Base-by-base conservation (phyloP, 1,140 invertebrate species). In the Oryctes rhinoceros region DNA sequence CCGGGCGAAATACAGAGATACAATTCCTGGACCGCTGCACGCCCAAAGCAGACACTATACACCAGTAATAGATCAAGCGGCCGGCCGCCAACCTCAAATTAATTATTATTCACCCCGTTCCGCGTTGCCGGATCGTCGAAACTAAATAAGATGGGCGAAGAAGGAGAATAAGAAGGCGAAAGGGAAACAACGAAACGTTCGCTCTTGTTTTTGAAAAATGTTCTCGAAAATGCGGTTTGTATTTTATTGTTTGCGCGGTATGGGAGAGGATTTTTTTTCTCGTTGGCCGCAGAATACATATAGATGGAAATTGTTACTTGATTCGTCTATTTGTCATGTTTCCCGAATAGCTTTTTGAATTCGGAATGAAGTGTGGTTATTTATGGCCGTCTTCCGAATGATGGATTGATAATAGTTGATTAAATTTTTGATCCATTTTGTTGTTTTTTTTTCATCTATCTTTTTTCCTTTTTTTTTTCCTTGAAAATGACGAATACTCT, bases 351-450 rank as follows among this genome's bases (percentile, higher is more conserved):
- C 65, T 71, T 71, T 71, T 71, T 71, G 65, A 71, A 30, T 71
- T 71, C 65, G 24, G 13, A 71, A 71, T 71, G 65, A 71, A 71
- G 65, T 37, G 65, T 71, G 18, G 65, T 71, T 71, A 71, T 71
- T 71, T 71, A 71, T 24, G 24, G 24, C 9, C 9, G 35, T 9
- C 18, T 37, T 71, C 24, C 3, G 24, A 15, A 71, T 71, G 65
- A 71, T 71, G 24, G 65, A 71, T 71, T 71, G 65, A 71, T 71
- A 71, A 67, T 67, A 67, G 62, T 67, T 67, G 62, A 67, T 67
- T 67, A 30, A 71, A 35, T 71, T 71, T 71, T 71, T 35, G 65
- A 71, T 35, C 4, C 35, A 71, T 71, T 71, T 37, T 71, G 20
- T 71, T 71, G 13, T 30, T 71, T 24, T 71, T 24, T 71, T 71